Evolutionary conservation across 2,797 vertebrate genomes (phyloP).

Genomic region (Phalloptychus januarius): DNA sequence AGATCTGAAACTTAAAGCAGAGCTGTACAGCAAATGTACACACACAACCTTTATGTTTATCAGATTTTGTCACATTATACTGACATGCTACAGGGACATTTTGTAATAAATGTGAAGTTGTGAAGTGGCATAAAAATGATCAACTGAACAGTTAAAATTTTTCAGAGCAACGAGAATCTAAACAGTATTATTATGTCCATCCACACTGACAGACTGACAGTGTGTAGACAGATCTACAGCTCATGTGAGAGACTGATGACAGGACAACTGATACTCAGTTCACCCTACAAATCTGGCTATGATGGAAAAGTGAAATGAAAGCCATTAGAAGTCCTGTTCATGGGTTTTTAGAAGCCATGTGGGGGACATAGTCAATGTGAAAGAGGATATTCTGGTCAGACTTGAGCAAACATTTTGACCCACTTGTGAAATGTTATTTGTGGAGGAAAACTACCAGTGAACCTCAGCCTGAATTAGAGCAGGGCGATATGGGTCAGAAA

Average conservation of each 20-base stretch:
- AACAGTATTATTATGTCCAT: background rate
- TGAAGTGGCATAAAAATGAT: background rate
- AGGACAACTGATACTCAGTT: background rate
- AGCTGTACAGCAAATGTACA: constrained; percentile 26
- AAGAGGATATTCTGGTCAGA: background rate
- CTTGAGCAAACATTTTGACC: background rate
- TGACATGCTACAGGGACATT: background rate
- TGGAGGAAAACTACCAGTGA: background rate
- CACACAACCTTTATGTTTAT: background rate
- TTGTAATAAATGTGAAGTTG: background rate
- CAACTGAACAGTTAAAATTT: background rate
- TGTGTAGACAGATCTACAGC: background rate
- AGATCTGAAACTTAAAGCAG: constrained; percentile 39
- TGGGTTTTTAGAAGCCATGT: background rate
- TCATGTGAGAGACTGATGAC: background rate
- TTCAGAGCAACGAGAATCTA: background rate
- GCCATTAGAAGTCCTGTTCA: background rate
- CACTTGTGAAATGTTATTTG: background rate
- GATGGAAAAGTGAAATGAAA: background rate
- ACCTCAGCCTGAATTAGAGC: background rate
- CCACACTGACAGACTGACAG: background rate
- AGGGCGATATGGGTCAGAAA: too few relatives aligned
- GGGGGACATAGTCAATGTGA: background rate
- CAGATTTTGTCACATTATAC: background rate
- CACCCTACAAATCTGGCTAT: background rate